These are phyloP conservation scores for Chouioia cunea DNA, from an alignment of 2,888 invertebrate species.

Conservation along the genomic window DNA sequence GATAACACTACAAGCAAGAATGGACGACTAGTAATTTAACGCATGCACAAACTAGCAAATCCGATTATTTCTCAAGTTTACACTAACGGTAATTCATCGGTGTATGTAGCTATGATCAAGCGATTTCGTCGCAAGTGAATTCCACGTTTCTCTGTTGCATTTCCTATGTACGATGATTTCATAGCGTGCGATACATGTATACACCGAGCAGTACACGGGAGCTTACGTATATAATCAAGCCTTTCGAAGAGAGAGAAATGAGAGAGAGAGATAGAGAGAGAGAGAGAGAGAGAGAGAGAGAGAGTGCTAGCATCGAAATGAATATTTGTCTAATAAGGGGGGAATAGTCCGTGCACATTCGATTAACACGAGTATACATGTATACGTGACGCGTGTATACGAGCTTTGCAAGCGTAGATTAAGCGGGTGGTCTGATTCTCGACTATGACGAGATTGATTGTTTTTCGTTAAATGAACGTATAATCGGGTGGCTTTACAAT, in stretches of 20 bases:
- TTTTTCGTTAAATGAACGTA: no score
- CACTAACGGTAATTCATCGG: constrained; percentile 19
- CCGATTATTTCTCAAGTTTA: constrained; percentile 41
- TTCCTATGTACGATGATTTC: constrained; percentile 13
- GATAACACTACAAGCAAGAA: neutral
- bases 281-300: no score
- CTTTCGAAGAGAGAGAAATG: neutral
- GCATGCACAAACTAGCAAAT: constrained; percentile 26
- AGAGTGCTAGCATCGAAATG: constrained; percentile 19
- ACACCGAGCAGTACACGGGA: no score
- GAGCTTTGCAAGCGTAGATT: neutral
- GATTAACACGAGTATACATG: constrained; percentile 26
- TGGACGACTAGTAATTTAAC: constrained; percentile 9
- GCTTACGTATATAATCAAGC: constrained; percentile 27
- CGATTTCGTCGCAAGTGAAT: neutral
- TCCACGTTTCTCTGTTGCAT: neutral
- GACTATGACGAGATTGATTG: no score
- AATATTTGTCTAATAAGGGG: constrained; percentile 42
- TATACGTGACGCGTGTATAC: neutral
- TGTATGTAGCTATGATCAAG: neutral
- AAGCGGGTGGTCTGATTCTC: constrained; percentile 2
- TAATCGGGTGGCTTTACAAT: no score
- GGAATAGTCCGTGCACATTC: constrained; percentile 24
- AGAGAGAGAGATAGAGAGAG: neutral
- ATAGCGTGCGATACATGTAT: constrained; percentile 2